phyloP scores from a whole-genome alignment of 2,888 invertebrate genomes.

The Pachycephus smyrnensis region DNA sequence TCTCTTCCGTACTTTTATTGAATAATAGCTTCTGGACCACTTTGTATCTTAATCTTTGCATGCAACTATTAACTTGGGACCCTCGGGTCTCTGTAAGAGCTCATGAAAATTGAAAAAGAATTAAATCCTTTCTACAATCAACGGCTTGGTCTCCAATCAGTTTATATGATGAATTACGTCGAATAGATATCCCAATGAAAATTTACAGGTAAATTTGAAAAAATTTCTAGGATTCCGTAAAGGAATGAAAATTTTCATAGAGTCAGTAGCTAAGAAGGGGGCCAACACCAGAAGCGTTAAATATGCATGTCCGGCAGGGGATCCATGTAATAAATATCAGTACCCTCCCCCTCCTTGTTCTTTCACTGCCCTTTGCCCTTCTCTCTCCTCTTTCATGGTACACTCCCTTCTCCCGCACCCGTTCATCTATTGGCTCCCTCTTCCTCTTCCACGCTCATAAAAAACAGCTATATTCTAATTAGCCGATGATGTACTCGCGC shows the following conservation, averaged over 20 bases:
- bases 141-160: not conserved
- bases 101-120: not conserved
- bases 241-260: constrained; percentile 13
- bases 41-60: constrained; percentile 3
- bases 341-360: constrained; percentile 43
- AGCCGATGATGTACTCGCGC: constrained; percentile 53
- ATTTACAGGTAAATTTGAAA: not conserved
- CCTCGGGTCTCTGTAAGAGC: not conserved
- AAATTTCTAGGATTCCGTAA: constrained; percentile 1
- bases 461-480: constrained; percentile 67
- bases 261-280: constrained; percentile 15
- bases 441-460: constrained; percentile 68
- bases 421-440: constrained; percentile 57
- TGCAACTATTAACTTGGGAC: not conserved
- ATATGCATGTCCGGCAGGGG: constrained; percentile 66
- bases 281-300: constrained; percentile 56
- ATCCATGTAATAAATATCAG: constrained; percentile 64
- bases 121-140: no score
- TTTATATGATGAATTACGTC: not conserved
- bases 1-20: not conserved
- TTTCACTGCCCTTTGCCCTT: constrained; percentile 20
- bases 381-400: constrained; percentile 13
- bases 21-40: not conserved
- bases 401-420: constrained; percentile 31
- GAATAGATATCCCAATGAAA: not conserved